These are phyloP conservation scores for Eilema sororculum DNA, from an alignment of 2,888 invertebrate genomes.

Conservation along the genomic window DNA sequence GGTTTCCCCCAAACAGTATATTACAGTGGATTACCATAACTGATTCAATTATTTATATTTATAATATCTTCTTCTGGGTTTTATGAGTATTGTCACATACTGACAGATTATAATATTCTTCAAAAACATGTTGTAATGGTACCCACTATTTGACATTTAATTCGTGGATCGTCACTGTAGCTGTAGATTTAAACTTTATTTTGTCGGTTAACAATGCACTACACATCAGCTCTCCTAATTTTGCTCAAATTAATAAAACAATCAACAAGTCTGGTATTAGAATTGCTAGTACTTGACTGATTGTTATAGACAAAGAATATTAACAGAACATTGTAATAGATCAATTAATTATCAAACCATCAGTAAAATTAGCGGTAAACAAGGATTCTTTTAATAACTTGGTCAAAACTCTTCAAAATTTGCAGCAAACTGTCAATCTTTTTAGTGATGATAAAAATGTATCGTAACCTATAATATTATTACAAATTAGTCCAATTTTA, in stretches of 20 bases:
- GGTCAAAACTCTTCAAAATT: neutral
- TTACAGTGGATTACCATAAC: neutral
- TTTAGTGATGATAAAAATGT: neutral
- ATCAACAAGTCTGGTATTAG: neutral
- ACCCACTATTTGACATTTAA: conserved; percentile 2
- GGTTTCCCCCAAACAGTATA: neutral
- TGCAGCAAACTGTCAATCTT: neutral
- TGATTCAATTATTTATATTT: neutral
- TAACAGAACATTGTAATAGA: conserved; percentile 36
- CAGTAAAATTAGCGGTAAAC: conserved; percentile 28
- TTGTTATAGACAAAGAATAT: conserved; percentile 44
- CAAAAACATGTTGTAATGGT: neutral
- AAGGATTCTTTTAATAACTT: conserved; percentile 9
- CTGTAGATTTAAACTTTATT: neutral
- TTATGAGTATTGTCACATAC: neutral
- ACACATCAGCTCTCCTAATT: no score
- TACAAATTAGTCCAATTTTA: neutral
- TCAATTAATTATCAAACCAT: conserved; percentile 47
- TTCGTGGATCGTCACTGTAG: neutral
- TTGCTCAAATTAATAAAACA: neutral
- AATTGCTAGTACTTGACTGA: conserved; percentile 10
- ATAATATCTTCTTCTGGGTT: neutral
- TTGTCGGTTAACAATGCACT: neutral
- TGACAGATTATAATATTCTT: neutral
- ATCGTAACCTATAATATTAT: neutral